Conservation (phyloP, 2,888 invertebrate species). For the Halocaridina rubra region DNA sequence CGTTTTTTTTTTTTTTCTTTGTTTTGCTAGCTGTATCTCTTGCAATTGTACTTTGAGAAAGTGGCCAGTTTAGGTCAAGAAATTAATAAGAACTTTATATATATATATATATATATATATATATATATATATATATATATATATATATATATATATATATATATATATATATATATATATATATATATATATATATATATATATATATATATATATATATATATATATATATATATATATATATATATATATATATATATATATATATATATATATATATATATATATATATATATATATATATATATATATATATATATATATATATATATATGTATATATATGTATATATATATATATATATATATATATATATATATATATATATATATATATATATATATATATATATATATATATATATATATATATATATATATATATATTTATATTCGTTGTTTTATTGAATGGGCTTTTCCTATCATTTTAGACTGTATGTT, state of each 20-base stretch:
- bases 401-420: neutral
- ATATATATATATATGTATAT: neutral
- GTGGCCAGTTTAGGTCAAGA: neutral
- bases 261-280: neutral
- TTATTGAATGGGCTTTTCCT: too few species aligned
- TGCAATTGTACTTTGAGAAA: too few species aligned
- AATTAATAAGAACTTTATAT: neutral
- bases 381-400: neutral
- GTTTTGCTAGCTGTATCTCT: too few species aligned
- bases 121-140: neutral
- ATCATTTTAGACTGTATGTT: too few species aligned
- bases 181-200: neutral
- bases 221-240: neutral
- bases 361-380: neutral
- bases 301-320: neutral
- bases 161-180: neutral
- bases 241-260: slow-evolving; percentile 9
- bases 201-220: neutral
- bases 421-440: neutral
- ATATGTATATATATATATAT: neutral
- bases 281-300: slow-evolving; percentile 5
- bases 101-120: neutral
- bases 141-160: slow-evolving; percentile 17
- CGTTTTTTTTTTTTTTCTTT: too few species aligned
- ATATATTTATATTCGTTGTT: neutral